Percentiles rank a stretch among this genome's conserved stretches.
Conservation (phyloP, 37 sponge, comb jelly and placozoan species). For the Diacarnus erythraeanus region DNA sequence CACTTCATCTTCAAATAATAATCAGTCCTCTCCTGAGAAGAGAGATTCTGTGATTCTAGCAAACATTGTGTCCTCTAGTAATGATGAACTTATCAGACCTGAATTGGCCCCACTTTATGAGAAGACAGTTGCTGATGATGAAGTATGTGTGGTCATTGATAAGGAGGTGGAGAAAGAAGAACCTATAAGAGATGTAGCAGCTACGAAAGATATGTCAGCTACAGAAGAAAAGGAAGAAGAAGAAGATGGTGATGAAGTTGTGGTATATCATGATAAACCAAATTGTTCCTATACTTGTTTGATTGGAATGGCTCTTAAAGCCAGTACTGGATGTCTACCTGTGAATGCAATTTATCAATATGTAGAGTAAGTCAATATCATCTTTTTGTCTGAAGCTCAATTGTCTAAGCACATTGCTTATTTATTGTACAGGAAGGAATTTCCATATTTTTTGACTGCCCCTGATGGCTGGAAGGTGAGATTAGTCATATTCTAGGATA, state of each 20-base stretch:
- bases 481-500: background rate
- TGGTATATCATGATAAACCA: conserved; percentile 17
- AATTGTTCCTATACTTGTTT: conserved; percentile 81
- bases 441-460: conserved; percentile 74
- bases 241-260: background rate
- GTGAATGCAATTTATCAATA: conserved; percentile 73
- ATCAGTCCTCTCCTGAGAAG: background rate
- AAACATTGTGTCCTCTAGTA: background rate
- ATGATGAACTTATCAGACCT: background rate
- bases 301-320: conserved; percentile 75
- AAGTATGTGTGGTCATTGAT: background rate
- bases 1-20: background rate
- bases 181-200: background rate
- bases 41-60: conserved; percentile 2
- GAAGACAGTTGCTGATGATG: background rate
- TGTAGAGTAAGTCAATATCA: conserved; percentile 64
- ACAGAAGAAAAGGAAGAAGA: background rate
- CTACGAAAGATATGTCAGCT: background rate
- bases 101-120: background rate
- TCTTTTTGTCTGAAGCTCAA: background rate
- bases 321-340: conserved; percentile 47
- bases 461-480: conserved; percentile 87
- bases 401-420: background rate
- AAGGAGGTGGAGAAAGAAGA: background rate
- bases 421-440: conserved; percentile 42